Base-by-base conservation (phyloP, 2,888 invertebrate genomes). In the Zele albiditarsus region DNA sequence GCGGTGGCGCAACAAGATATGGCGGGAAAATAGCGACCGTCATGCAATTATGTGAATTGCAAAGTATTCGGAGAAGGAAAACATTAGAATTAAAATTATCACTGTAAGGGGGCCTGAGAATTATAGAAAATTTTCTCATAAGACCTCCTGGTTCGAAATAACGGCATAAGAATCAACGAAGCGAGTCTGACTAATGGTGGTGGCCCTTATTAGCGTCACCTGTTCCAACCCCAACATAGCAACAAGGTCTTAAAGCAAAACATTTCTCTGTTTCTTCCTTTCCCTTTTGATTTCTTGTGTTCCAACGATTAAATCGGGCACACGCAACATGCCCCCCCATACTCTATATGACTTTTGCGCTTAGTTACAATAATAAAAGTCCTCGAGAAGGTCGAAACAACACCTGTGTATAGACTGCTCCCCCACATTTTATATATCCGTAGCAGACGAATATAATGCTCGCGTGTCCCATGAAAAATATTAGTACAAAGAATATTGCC, bases 241-340 rank as follows among this genome's bases (percentile, higher is more conserved):
- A 53, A 53, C 53, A 53, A n/a, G 42, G 66, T 57, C 71, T 60
- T 60, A 65, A 66, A 53, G 60, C 57, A 62, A 67, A 27, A 57
- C 53, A 58, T 66, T 28, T 46, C 28, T 31, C 23, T 28, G 49
- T 74, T 31, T 74, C 25, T 58, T 42, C 25, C 78, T 31, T 79
- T 78, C 72, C 75, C 78, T 82, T 72, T 60, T 14, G 20, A 49
- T 31, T 20, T 33, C 27, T 20, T 69, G 38, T 72, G 82, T 87
- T 87, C 87, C 86, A 86, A 88, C 86, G 87, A 86, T 86, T 86
- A 85, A 86, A 84, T 85, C 85, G 75, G 79, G 31, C 58, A 78
- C 84, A 82, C 81, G 80, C 84, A 81, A 82, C 81, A 80, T 74
- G 60, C 42, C 33, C 42, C 42, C 33, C 58, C 14, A 42, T 20